Evolutionary conservation across 1,140 invertebrate genomes (phyloP).

Genomic region (Helicoverpa zea): DNA sequence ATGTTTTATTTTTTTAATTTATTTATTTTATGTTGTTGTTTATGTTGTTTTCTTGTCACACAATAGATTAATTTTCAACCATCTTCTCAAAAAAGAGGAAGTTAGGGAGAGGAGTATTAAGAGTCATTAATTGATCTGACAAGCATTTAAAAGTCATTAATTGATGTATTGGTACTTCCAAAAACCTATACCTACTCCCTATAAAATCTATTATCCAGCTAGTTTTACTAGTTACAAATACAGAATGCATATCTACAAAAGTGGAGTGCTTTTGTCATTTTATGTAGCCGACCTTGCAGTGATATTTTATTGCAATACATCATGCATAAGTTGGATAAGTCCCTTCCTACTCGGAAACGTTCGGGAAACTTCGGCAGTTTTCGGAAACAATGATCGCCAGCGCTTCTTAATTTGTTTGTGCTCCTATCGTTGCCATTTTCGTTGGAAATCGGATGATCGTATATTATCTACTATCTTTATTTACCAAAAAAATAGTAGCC

Average conservation of each 20-base stretch:
- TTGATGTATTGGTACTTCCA: too few relatives aligned
- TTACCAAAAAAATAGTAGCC: too few relatives aligned
- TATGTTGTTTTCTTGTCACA: too few relatives aligned
- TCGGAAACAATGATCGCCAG: background rate
- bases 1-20: too few relatives aligned
- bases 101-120: too few relatives aligned
- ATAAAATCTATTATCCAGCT: background rate
- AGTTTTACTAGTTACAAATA: background rate
- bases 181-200: background rate
- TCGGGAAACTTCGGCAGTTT: background rate
- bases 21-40: too few relatives aligned
- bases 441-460: background rate
- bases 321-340: background rate
- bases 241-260: background rate
- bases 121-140: too few relatives aligned
- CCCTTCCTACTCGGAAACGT: background rate
- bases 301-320: background rate
- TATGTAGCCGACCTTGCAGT: background rate
- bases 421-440: background rate
- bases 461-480: too few relatives aligned
- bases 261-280: background rate
- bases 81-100: too few relatives aligned
- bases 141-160: too few relatives aligned
- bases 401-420: constrained; percentile 2
- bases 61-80: too few relatives aligned